Conservation (phyloP, 2,888 invertebrate species). For the Chrysolina americana region DNA sequence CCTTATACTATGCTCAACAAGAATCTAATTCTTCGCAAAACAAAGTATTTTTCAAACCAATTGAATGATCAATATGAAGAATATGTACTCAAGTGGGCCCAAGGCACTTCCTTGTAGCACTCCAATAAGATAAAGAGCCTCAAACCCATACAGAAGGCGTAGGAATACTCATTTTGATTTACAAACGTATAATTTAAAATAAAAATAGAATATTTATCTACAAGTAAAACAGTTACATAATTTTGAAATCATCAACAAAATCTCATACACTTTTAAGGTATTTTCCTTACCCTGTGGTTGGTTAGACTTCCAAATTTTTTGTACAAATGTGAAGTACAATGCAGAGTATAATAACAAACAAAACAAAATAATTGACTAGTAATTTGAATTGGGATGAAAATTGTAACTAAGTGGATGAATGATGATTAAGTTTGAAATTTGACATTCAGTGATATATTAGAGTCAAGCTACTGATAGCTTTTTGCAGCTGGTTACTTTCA, state of each 20-base stretch:
- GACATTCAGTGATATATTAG: not conserved
- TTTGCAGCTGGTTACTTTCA: too few relatives aligned
- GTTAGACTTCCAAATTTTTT: too few relatives aligned
- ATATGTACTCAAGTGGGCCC: too few relatives aligned
- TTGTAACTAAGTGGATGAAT: not conserved
- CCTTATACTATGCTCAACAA: too few relatives aligned
- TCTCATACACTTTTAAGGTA: not conserved
- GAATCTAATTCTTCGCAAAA: too few relatives aligned
- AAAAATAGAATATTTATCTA: slow-evolving; percentile 5
- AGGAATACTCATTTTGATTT: not conserved
- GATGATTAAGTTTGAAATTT: not conserved
- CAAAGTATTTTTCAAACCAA: too few relatives aligned
- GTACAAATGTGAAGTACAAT: too few relatives aligned
- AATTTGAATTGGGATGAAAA: not conserved
- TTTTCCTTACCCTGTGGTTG: not conserved
- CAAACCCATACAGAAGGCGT: too few relatives aligned
- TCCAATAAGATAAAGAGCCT: too few relatives aligned
- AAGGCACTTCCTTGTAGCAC: too few relatives aligned
- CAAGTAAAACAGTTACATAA: not conserved
- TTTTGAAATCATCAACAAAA: not conserved
- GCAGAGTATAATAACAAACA: not conserved
- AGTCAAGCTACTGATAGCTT: not conserved
- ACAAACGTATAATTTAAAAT: slow-evolving; percentile 1
- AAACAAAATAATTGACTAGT: not conserved
- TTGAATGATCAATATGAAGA: too few relatives aligned